Evolutionary conservation across 2,888 invertebrate species (phyloP), one percentile per base, ranked within the genome.

Genomic region (Crocallis elinguaria): DNA sequence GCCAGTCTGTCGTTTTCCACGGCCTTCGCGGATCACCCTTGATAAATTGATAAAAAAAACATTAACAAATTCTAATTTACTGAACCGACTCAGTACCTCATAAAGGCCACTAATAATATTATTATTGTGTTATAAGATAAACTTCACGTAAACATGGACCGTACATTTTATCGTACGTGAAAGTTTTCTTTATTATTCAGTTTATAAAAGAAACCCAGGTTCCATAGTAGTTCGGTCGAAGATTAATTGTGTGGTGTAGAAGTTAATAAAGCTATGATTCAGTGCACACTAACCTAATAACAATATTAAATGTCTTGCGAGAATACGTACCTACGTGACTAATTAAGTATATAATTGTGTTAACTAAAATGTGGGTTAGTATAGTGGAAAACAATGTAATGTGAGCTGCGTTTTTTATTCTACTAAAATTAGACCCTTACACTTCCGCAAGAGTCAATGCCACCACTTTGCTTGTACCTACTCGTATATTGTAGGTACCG

Each of bases 71-170:
- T 46, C 19, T 36, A 45, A 48, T 48, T 32, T 32, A 27, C 1
- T 21, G 13, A 21, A 41, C 19, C 35, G 21, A 21, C 12, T 58
- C 1, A 5, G 8, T 35, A 27, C 6, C 17, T 27, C n/a, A 49
- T 35, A 27, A 41, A 49, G 25, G n/a, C 33, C 36, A n/a, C 29
- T 35, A 46, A 41, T 41, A 35, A 25, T 39, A 25, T 13, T 37
- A 21, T 49, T 45, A 46, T 51, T 52, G 36, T 49, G 49, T 52
- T 54, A 49, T 52, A 33, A 52, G 57, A 60, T 61, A 57, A 61
- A 57, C 52, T 52, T 46, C 50, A 54, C 61, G 53, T 62, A 57
- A 59, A 51, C 27, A 49, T 12, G 21, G 23, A 25, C 17, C 46
- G 37, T 52, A 42, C 42, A 52, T 46, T 46, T 32, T 32, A 41